Conservation (phyloP, 2,797 vertebrate genomes). For the Microchirus variegatus region DNA sequence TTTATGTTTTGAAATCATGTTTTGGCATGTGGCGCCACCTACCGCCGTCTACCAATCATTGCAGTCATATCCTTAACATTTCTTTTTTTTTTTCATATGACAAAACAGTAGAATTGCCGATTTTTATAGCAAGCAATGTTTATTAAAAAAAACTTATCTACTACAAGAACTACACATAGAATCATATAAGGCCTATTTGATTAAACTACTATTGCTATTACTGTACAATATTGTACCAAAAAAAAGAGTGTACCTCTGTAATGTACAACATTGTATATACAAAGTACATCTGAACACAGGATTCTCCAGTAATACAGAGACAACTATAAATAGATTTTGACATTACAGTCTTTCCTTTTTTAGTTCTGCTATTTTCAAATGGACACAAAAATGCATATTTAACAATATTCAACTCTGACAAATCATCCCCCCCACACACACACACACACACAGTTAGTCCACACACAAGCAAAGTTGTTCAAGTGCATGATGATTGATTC, state of each 20-base stretch:
- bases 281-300: conserved; percentile 92
- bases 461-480: conserved; percentile 80
- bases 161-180: conserved; percentile 87
- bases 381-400: conserved; percentile 82
- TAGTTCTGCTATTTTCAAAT: conserved; percentile 78
- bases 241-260: conserved; percentile 90
- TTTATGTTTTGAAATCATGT: too few relatives aligned
- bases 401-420: conserved; percentile 78
- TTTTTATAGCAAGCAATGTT: conserved; percentile 86
- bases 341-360: conserved; percentile 78
- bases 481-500: conserved; percentile 80
- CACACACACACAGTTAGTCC: conserved; percentile 80
- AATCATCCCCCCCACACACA: conserved; percentile 73
- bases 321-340: conserved; percentile 88
- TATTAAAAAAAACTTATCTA: conserved; percentile 81
- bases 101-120: conserved; percentile 23
- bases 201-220: conserved; percentile 87
- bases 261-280: conserved; percentile 96
- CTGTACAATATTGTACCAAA: conserved; percentile 89
- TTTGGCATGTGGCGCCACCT: too few relatives aligned
- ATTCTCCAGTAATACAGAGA: conserved; percentile 88
- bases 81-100: conserved; percentile 3
- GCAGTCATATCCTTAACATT: too few relatives aligned
- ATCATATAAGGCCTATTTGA: conserved; percentile 87
- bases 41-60: too few relatives aligned